Base-by-base conservation (phyloP, 2,113 vertebrate genomes). In the Osmerus eperlanus region DNA sequence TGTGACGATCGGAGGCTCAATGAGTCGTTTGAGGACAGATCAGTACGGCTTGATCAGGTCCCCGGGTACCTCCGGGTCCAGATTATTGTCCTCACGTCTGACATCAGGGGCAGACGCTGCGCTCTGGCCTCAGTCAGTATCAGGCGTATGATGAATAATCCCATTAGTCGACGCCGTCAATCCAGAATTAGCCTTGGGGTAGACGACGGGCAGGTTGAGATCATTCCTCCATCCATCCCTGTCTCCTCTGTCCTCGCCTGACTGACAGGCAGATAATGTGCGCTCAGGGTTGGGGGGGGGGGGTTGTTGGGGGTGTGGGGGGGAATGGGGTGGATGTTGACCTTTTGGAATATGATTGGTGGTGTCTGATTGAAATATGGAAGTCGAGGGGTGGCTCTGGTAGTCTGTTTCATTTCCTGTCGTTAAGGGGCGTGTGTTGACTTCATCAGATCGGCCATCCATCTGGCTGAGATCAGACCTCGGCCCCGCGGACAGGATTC, bases 101-200 rank as follows among this genome's bases (percentile, higher is more conserved):
- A 19, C 19, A 5, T 16, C 29, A 41, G 63, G 23, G 63, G 18
- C 21, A 53, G 47, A 66, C 15, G 0, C 12, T 19, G 6, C 41
- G 7, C 53, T 25, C 41, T 68, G 61, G 67, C 18, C 58, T 54
- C 71, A 8, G 0, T 70, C 67, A 77, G 18, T 54, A 47, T 68
- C 19, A 47, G 53, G 51, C 19, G 64, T 41, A 68, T 85, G 82
- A 88, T 84, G 72, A 76, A 87, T 86, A 75, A 80, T 70, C 61
- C 58, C 73, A 75, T 85, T 76, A 78, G 71, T 51, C 25, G 0
- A 68, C 68, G 63, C 55, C 74, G 75, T 79, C 81, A 72, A 74
- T 79, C 72, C 82, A 73, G 71, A 81, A 80, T 87, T 82, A 77
- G 81, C 81, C 73, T 74, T 68, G 29, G 56, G 7, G n/a, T 63